Evolutionary conservation across 2,797 vertebrate genomes (phyloP).

Genomic region (Prionace glauca): DNA sequence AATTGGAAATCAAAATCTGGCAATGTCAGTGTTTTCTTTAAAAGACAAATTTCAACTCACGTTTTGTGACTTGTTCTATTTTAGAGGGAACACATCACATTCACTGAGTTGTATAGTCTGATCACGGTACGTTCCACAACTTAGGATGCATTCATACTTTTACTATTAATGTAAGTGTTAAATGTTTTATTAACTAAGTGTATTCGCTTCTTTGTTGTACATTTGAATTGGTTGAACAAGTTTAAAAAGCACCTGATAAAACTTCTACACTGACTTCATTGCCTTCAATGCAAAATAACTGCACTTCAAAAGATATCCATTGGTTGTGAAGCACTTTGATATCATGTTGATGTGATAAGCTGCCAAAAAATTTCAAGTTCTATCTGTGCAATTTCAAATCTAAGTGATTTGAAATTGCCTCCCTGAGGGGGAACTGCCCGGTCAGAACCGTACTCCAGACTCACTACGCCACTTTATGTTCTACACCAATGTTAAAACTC

Average conservation of each 20-base stretch:
- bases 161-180: not conserved
- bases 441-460: not conserved
- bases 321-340: not conserved
- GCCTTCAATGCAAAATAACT: not conserved
- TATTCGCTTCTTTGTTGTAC: not conserved
- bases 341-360: not conserved
- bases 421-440: too few relatives aligned
- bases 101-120: not conserved
- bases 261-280: not conserved
- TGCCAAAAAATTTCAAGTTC: constrained; percentile 2
- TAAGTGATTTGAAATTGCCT: not conserved
- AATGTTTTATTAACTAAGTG: not conserved
- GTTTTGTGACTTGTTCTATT: not conserved
- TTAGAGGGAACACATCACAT: not conserved
- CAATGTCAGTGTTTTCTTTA: not conserved
- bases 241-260: not conserved
- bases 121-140: not conserved
- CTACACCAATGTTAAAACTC: not conserved
- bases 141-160: not conserved
- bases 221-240: not conserved
- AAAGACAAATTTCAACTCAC: not conserved
- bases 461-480: not conserved
- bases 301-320: not conserved
- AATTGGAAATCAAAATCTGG: not conserved
- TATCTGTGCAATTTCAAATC: constrained; percentile 1